Evolutionary conservation across 2,888 invertebrate species (phyloP).

Genomic region (Megastigmus dorsalis): DNA sequence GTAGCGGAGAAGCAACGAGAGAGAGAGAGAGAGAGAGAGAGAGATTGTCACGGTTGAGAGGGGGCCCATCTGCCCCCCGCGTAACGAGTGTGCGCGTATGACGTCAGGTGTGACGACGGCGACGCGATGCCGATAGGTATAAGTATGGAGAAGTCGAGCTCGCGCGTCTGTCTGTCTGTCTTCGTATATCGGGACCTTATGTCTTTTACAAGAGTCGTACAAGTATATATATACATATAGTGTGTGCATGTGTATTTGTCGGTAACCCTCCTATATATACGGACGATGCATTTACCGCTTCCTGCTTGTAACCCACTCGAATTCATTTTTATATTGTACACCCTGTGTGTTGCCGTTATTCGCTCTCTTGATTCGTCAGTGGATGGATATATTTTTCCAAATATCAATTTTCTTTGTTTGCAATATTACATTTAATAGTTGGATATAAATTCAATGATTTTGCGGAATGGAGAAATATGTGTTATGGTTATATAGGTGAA

Average conservation of each 20-base stretch:
- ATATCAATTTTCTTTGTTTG: too few relatives aligned
- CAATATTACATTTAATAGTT: too few relatives aligned
- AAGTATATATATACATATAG: too few relatives aligned
- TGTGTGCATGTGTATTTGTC: not conserved
- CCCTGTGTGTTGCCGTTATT: conserved; percentile 38
- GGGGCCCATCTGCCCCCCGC: conserved; percentile 72
- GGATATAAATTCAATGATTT: too few relatives aligned
- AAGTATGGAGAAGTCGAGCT: too few relatives aligned
- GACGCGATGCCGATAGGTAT: not conserved
- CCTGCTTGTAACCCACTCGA: conserved; percentile 18
- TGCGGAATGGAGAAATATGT: too few relatives aligned
- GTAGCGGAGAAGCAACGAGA: too few relatives aligned
- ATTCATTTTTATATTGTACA: conserved; percentile 9
- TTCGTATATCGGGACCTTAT: not conserved
- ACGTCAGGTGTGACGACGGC: conserved; percentile 74
- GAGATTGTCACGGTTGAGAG: conserved; percentile 72
- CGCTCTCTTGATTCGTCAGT: not conserved
- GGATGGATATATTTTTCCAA: too few relatives aligned
- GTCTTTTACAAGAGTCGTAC: too few relatives aligned
- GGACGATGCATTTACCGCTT: not conserved
- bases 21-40: too few relatives aligned
- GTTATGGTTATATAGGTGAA: too few relatives aligned
- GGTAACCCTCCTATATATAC: conserved; percentile 23
- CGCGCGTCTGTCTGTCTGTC: too few relatives aligned
- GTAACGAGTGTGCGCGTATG: conserved; percentile 72